Percentiles rank a stretch among this genome's conserved stretches.
These are phyloP conservation scores for Zaprionus capensis DNA, from an alignment of 1,140 invertebrate genomes.

Conservation along the genomic window DNA sequence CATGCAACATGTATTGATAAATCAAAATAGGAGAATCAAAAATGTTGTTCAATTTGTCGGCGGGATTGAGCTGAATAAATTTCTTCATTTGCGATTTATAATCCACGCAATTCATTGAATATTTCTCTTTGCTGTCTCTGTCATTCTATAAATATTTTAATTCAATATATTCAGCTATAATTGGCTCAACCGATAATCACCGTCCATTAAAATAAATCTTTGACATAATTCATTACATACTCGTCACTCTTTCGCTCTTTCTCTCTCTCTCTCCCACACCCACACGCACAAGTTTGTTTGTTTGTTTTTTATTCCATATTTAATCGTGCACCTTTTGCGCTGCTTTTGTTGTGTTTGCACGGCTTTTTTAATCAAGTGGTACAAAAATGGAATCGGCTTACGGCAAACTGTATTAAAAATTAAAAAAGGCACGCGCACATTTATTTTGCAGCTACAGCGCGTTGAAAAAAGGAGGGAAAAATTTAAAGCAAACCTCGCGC, in stretches of 20 bases:
- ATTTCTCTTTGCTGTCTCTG: not conserved
- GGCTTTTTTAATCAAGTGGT: slow-evolving; percentile 50
- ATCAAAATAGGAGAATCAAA: not conserved
- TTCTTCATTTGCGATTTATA: not conserved
- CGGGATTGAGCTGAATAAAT: not conserved
- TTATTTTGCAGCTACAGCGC: slow-evolving; percentile 51
- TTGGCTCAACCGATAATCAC: slow-evolving; percentile 34
- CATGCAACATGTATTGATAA: not conserved
- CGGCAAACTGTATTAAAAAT: slow-evolving; percentile 69
- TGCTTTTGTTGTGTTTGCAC: slow-evolving; percentile 3
- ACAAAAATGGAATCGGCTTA: slow-evolving; percentile 59
- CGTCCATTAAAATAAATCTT: slow-evolving; percentile 14
- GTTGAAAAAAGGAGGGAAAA: slow-evolving; percentile 38
- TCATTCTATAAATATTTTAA: not conserved
- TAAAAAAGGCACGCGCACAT: slow-evolving; percentile 63
- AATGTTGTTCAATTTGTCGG: not conserved
- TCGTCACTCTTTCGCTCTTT: not conserved
- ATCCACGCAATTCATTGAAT: not conserved
- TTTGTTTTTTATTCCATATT: slow-evolving; percentile 44
- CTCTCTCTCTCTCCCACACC: not conserved
- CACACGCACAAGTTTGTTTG: not conserved
- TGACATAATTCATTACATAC: slow-evolving; percentile 22
- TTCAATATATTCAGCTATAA: slow-evolving; percentile 40
- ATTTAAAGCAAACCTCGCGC: slow-evolving; percentile 34
- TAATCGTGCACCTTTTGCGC: slow-evolving; percentile 43